Conservation (phyloP, 1,140 invertebrate species). For the Drosophila gunungcola region DNA sequence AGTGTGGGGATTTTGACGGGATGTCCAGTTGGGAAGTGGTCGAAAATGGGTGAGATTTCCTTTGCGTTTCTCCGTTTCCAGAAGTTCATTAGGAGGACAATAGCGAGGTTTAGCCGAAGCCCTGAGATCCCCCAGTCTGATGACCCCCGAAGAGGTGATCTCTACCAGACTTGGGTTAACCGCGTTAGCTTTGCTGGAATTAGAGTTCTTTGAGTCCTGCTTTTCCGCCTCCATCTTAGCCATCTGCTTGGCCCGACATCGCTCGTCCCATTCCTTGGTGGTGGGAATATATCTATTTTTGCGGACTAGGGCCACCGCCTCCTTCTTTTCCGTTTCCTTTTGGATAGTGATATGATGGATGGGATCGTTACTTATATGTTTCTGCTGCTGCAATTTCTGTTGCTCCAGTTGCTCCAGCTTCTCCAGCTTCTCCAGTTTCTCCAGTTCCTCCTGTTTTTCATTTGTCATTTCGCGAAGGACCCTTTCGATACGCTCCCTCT, state of each 20-base stretch:
- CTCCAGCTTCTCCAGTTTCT: background rate
- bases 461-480: conserved; percentile 57
- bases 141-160: background rate
- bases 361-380: background rate
- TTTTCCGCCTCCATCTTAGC: background rate
- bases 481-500: conserved; percentile 54
- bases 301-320: background rate
- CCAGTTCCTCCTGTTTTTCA: conserved; percentile 2
- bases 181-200: conserved; percentile 1
- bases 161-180: background rate
- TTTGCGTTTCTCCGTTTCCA: conserved; percentile 11
- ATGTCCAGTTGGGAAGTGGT: conserved; percentile 1
- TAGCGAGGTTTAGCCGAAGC: background rate
- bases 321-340: background rate
- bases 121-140: background rate
- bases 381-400: background rate
- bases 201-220: background rate
- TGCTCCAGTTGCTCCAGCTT: background rate
- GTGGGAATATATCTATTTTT: conserved; percentile 63
- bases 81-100: conserved; percentile 4
- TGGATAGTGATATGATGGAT: no score
- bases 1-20: background rate
- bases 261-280: conserved; percentile 67
- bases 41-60: conserved; percentile 22
- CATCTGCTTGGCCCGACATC: conserved; percentile 29